These are phyloP conservation scores for Bursaphelenchus mucronatus DNA, from an alignment of 1,140 invertebrate genomes.

Conservation along the genomic window DNA sequence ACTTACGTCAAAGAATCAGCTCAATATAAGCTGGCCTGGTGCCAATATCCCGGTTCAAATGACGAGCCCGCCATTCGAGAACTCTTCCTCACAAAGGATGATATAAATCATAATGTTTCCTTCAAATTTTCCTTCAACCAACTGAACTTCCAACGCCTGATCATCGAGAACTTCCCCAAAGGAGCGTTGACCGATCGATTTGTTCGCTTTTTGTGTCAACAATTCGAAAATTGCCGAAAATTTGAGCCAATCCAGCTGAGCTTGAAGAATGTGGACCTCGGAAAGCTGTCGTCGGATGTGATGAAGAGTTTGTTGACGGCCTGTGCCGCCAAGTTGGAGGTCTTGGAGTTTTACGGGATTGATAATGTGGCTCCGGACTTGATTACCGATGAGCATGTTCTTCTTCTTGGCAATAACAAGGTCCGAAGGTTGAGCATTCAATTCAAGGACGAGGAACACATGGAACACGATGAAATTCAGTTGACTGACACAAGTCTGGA, in stretches of 20 bases:
- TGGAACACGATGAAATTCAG: conserved; percentile 2
- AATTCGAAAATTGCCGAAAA: conserved; percentile 3
- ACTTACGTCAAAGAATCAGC: neutral
- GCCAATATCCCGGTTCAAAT: conserved; percentile 6
- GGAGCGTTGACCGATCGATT: conserved; percentile 8
- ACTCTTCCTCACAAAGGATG: conserved; percentile 1
- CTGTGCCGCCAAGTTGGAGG: neutral
- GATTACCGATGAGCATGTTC: conserved; percentile 12
- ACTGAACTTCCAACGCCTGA: conserved; percentile 5
- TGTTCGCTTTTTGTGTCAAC: conserved; percentile 5
- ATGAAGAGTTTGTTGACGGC: conserved; percentile 6
- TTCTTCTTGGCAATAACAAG: neutral
- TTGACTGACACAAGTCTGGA: conserved; percentile 7
- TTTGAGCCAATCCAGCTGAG: neutral
- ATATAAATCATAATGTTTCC: neutral
- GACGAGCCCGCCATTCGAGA: neutral
- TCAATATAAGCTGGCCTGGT: conserved; percentile 15
- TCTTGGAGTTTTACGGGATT: conserved; percentile 13
- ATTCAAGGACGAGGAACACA: conserved; percentile 4
- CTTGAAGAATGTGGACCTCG: conserved; percentile 14
- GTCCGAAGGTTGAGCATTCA: conserved; percentile 11
- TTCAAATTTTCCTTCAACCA: conserved; percentile 13
- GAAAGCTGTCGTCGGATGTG: conserved; percentile 9
- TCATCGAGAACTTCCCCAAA: conserved; percentile 14
- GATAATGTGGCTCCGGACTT: conserved; percentile 17